Evolutionary conservation across 2,888 invertebrate genomes (phyloP).

Genomic region (Xanthia icteritia): DNA sequence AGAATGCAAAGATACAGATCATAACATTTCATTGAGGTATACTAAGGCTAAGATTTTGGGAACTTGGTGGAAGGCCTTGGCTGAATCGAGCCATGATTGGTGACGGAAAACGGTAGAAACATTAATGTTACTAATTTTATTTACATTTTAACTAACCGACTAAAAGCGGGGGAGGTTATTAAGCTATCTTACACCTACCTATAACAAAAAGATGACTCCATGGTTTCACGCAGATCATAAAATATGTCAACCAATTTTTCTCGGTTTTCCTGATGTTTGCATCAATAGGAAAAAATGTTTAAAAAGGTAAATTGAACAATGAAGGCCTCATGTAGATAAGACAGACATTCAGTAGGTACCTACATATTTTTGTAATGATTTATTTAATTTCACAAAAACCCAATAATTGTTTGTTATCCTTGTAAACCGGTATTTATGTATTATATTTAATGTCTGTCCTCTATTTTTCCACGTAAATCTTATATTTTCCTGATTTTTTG

Average conservation of each 20-base stretch:
- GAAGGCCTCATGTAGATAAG: neutral
- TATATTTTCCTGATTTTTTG: slow-evolving; percentile 24
- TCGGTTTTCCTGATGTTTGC: slow-evolving; percentile 33
- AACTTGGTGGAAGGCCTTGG: slow-evolving; percentile 3
- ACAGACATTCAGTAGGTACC: slow-evolving; percentile 7
- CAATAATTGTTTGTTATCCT: slow-evolving; percentile 36
- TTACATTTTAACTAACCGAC: neutral
- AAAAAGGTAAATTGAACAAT: slow-evolving; percentile 12
- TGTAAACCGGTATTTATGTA: slow-evolving; percentile 17
- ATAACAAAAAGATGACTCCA: neutral
- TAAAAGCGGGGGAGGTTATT: neutral
- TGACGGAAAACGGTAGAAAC: neutral
- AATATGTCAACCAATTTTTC: slow-evolving; percentile 3
- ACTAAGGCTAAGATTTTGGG: no score
- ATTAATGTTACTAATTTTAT: neutral
- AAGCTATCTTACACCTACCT: no score
- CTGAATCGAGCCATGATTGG: neutral
- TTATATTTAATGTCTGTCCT: neutral
- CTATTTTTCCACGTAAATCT: neutral
- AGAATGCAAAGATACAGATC: neutral
- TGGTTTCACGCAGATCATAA: slow-evolving; percentile 10
- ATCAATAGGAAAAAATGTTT: slow-evolving; percentile 20
- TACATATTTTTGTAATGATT: slow-evolving; percentile 3
- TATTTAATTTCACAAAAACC: slow-evolving; percentile 34
- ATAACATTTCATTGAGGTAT: neutral